These are phyloP conservation scores for Sclerurus mexicanus DNA, from an alignment of 2,113 vertebrate species.

Conservation along the genomic window DNA sequence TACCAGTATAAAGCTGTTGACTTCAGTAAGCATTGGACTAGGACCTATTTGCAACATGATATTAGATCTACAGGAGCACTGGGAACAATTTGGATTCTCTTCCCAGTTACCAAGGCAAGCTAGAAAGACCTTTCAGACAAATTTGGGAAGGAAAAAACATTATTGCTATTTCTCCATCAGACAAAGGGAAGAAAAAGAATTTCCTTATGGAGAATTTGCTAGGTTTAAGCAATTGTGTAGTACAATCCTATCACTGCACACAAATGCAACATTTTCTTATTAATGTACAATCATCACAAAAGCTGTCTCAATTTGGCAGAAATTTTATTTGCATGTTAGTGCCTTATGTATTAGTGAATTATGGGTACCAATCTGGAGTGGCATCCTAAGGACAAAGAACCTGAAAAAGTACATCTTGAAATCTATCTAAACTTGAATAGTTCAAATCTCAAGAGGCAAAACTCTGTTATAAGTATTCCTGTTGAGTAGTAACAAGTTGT, in stretches of 20 bases:
- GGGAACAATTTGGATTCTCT: neutral
- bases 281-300: neutral
- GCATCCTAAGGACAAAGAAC: conserved; percentile 20
- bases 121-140: neutral
- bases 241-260: neutral
- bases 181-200: neutral
- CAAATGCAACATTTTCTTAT: neutral
- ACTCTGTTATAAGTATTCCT: conserved; percentile 38
- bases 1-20: neutral
- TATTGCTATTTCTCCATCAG: neutral
- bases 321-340: conserved; percentile 10
- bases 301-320: neutral
- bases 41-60: neutral
- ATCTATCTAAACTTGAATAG: conserved; percentile 31
- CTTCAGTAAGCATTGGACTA: neutral
- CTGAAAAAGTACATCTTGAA: conserved; percentile 9
- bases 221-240: neutral
- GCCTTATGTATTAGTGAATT: neutral
- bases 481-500: conserved; percentile 34
- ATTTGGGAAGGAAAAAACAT: neutral
- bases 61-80: neutral
- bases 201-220: neutral
- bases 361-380: neutral
- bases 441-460: conserved; percentile 26
- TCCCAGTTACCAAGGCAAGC: conserved; percentile 4